Conservation (phyloP, 2,113 vertebrate species). For the Columba janthina region DNA sequence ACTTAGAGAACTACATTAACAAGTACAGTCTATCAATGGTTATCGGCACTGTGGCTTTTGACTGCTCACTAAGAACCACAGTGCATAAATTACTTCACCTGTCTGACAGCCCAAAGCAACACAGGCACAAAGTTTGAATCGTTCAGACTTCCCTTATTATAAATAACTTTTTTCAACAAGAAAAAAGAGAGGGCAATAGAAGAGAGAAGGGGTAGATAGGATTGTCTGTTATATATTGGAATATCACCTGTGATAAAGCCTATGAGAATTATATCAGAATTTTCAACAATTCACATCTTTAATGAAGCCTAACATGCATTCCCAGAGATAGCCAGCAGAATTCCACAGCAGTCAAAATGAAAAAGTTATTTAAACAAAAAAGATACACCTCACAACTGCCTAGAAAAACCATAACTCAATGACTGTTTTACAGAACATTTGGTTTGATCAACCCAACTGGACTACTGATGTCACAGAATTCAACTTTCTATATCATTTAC, state of each 20-base stretch:
- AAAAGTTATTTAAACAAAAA: slow-evolving; percentile 5
- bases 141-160: background rate
- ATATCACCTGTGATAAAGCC: background rate
- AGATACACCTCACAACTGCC: background rate
- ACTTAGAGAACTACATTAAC: slow-evolving; percentile 46
- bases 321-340: background rate
- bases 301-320: background rate
- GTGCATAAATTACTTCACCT: slow-evolving; percentile 58
- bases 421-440: background rate
- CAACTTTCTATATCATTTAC: slow-evolving; percentile 19
- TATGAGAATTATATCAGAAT: background rate
- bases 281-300: background rate
- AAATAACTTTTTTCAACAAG: background rate
- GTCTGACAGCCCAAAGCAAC: slow-evolving; percentile 47
- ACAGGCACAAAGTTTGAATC: slow-evolving; percentile 24
- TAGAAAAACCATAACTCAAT: background rate
- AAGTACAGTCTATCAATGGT: slow-evolving; percentile 57
- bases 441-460: background rate
- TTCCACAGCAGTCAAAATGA: background rate
- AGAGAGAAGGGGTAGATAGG: background rate
- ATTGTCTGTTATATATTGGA: background rate
- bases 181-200: background rate
- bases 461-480: background rate
- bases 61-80: slow-evolving; percentile 53
- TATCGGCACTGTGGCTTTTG: slow-evolving; percentile 57